Conservation (phyloP, 2,888 invertebrate species). For the Hoplodrina ambigua region DNA sequence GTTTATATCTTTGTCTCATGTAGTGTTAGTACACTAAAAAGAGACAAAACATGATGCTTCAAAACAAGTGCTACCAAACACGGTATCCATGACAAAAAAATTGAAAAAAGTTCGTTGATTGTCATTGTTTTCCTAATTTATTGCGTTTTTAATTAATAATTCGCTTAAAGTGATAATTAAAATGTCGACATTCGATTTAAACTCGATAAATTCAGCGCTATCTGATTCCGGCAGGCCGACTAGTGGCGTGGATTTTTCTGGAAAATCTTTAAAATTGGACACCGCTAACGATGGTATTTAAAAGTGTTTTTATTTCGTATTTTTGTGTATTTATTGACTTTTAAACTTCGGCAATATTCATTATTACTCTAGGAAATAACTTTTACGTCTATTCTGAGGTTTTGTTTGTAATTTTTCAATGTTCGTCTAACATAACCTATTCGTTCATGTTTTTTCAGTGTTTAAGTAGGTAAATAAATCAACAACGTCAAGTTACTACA, state of each 20-base stretch:
- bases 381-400: neutral
- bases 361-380: neutral
- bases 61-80: neutral
- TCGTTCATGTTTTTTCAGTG: slow-evolving; percentile 15
- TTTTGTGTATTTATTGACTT: neutral
- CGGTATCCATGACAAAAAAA: slow-evolving; percentile 63
- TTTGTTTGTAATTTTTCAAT: neutral
- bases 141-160: slow-evolving; percentile 64
- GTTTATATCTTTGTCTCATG: slow-evolving; percentile 21
- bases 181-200: slow-evolving; percentile 90
- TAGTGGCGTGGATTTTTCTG: slow-evolving; percentile 95
- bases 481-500: neutral
- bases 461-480: neutral
- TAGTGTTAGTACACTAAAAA: slow-evolving; percentile 7
- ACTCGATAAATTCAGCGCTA: slow-evolving; percentile 88
- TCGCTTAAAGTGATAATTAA: slow-evolving; percentile 49
- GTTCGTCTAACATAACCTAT: slow-evolving; percentile 47
- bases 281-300: slow-evolving; percentile 94
- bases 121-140: slow-evolving; percentile 64
- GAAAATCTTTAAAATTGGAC: slow-evolving; percentile 94
- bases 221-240: slow-evolving; percentile 81
- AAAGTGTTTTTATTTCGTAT: slow-evolving; percentile 19
- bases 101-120: slow-evolving; percentile 79
- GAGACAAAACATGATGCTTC: slow-evolving; percentile 32
- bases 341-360: neutral